phyloP scores from a whole-genome alignment of 1,140 invertebrate species.

The Drosophila ohnishii region DNA sequence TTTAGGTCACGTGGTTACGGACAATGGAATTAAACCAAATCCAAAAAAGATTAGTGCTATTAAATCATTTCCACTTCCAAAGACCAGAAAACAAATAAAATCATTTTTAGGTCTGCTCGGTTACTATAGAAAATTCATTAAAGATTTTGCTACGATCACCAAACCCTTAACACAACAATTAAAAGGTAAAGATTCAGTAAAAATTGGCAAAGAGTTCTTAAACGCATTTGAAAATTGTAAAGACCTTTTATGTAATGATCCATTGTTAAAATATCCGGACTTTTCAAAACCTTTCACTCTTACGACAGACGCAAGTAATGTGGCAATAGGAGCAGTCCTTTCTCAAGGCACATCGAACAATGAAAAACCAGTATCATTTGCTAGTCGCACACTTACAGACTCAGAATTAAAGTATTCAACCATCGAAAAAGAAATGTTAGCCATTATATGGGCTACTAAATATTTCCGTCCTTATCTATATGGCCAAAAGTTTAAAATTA shows the following conservation, averaged over 20 bases:
- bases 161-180: conserved; percentile 22
- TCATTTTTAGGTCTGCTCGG: neutral
- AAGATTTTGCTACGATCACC: conserved; percentile 10
- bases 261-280: neutral
- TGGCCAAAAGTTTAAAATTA: neutral
- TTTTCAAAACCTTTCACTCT: neutral
- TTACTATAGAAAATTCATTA: conserved; percentile 20
- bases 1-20: neutral
- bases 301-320: neutral
- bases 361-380: conserved; percentile 21
- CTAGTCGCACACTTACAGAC: conserved; percentile 3
- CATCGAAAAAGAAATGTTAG: conserved; percentile 19
- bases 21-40: neutral
- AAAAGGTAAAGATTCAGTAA: conserved; percentile 13
- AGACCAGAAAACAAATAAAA: conserved; percentile 10
- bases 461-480: neutral
- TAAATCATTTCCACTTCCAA: conserved; percentile 11
- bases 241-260: neutral
- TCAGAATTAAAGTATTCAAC: conserved; percentile 13
- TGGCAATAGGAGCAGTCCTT: neutral
- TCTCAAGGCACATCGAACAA: neutral
- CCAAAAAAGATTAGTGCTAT: neutral
- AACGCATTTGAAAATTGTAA: neutral
- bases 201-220: neutral
- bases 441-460: neutral